phyloP scores from a whole-genome alignment of 2,888 invertebrate species.

The Lepidochrysops patricia region DNA sequence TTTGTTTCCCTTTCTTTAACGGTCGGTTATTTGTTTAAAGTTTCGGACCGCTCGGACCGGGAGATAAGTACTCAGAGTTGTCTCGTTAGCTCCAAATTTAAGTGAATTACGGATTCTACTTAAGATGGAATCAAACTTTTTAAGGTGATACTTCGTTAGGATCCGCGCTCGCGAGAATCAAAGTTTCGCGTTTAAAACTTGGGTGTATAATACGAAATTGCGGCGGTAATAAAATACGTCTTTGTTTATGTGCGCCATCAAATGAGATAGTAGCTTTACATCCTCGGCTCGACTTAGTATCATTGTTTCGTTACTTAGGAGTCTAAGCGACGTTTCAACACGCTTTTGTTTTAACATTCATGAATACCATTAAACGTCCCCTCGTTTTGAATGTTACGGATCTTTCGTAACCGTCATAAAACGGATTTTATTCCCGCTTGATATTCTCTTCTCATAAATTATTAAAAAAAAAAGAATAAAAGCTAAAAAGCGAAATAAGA shows the following conservation, averaged over 20 bases:
- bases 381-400: slow-evolving; percentile 59
- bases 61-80: slow-evolving; percentile 40
- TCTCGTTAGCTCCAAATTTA: slow-evolving; percentile 46
- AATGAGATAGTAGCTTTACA: slow-evolving; percentile 61
- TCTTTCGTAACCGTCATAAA: slow-evolving; percentile 9
- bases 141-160: slow-evolving; percentile 40
- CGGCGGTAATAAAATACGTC: slow-evolving; percentile 51
- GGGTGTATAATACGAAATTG: slow-evolving; percentile 51
- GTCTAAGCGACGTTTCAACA: slow-evolving; percentile 65
- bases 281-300: slow-evolving; percentile 65
- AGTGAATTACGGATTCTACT: slow-evolving; percentile 43
- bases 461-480: slow-evolving; percentile 31
- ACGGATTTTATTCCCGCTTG: slow-evolving; percentile 48
- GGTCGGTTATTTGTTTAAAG: slow-evolving; percentile 52
- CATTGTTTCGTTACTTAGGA: slow-evolving; percentile 69
- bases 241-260: slow-evolving; percentile 61
- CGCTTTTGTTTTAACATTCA: slow-evolving; percentile 60
- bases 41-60: slow-evolving; percentile 41
- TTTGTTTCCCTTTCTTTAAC: slow-evolving; percentile 51
- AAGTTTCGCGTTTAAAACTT: slow-evolving; percentile 44
- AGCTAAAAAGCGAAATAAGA: slow-evolving; percentile 33
- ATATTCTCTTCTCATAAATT: slow-evolving; percentile 48
- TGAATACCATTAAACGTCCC: slow-evolving; percentile 66
- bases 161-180: slow-evolving; percentile 41
- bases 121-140: slow-evolving; percentile 37